phyloP scores from a whole-genome alignment of 2,888 invertebrate species.

The Lamellibrachia satsuma region DNA sequence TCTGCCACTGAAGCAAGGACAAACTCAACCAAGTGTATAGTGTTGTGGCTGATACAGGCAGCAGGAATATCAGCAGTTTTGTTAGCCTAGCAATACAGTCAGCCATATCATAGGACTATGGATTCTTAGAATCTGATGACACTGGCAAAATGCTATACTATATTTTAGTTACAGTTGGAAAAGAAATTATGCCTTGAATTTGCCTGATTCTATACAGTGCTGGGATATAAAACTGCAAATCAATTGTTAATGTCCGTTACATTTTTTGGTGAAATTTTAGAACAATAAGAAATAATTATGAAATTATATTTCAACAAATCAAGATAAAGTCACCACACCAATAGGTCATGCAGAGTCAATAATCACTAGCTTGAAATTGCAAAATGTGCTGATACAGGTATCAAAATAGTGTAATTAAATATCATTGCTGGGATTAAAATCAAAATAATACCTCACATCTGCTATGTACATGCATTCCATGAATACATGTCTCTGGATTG shows the following conservation, averaged over 20 bases:
- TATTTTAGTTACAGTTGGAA: background rate
- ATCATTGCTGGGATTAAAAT: too few relatives aligned
- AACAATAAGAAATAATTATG: background rate
- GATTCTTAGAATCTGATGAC: background rate
- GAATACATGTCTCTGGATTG: too few relatives aligned
- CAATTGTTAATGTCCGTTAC: background rate
- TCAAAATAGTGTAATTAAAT: background rate
- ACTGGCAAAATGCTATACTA: background rate
- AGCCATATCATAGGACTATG: background rate
- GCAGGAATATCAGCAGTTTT: background rate
- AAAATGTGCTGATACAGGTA: background rate
- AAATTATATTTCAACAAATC: background rate
- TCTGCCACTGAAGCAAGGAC: conserved; percentile 31
- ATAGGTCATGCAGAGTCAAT: background rate
- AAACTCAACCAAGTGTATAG: conserved; percentile 20
- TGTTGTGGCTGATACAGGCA: background rate
- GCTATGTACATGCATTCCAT: too few relatives aligned
- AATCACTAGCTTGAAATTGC: background rate
- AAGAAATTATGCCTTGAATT: background rate
- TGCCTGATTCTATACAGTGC: background rate
- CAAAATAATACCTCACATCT: too few relatives aligned
- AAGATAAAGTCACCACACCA: background rate
- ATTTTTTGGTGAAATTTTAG: too few relatives aligned
- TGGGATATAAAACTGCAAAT: background rate
- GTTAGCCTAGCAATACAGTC: background rate